Base-by-base conservation (phyloP, 1,140 invertebrate species). In the Drosophila ohnishii region DNA sequence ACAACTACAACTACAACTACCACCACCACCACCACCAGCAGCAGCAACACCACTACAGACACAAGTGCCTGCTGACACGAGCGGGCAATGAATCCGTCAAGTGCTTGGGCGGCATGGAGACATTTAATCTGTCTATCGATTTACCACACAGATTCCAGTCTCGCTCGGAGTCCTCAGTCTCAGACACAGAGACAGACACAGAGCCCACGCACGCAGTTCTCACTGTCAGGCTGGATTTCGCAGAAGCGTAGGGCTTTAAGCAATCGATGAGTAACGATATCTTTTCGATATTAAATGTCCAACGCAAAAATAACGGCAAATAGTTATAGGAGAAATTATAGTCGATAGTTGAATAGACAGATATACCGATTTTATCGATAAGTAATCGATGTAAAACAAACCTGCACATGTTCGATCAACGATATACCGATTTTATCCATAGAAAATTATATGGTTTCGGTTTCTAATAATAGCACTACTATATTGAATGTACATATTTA, bases 81-180 rank as follows among this genome's bases (percentile, higher is more conserved):
- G 58, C 65, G 65, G 65, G 60, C 65, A 69, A 69, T 69, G 65
- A 69, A 69, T 69, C 65, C 65, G 65, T 69, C 65, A 69, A 69
- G 65, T 69, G 65, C 65, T 44, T 51, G 64, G 64, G 59, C 61
- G 60, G 65, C 65, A 69, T 69, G 61, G 59, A 69, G 65, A 69
- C 65, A 69, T 69, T 69, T 69, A 69, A 69, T 69, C 65, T 69
- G 60, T 64, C 65, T 65, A 69, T 69, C 65, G 65, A 69, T 69
- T 69, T 65, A 40, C 60, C 60, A 35, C 64, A 64, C 28, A 64
- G 61, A 61, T 64, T 42, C 56, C 53, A 55, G 51, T 55, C 19
- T 37, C 34, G 19, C n/a, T 7, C 8, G 4, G 8, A 53, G 50
- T 22, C 32, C 32, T 0, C 50, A 22, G 32, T 51, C 30, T 0